phyloP scores from a whole-genome alignment of 2,888 invertebrate species.

The Steinernema scapterisci region DNA sequence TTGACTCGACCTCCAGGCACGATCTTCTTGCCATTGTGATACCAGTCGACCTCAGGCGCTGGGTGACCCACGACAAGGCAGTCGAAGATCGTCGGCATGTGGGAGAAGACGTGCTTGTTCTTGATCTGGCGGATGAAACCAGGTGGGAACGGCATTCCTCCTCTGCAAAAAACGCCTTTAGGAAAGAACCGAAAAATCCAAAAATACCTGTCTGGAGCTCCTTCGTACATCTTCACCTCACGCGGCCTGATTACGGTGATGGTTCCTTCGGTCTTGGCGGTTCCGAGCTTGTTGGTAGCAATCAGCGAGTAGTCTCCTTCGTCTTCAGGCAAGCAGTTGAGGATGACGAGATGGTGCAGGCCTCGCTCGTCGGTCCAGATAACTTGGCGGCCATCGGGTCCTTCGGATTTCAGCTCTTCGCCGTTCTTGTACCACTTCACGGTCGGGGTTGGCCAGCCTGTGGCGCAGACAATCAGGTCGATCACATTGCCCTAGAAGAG shows the following conservation, averaged over 20 bases:
- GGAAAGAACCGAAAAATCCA: too few species aligned
- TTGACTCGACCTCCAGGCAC: conserved; percentile 69
- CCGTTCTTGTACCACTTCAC: conserved; percentile 69
- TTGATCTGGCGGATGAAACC: conserved; percentile 67
- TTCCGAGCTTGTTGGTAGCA: conserved; percentile 67
- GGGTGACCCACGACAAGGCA: conserved; percentile 66
- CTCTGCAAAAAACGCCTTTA: too few species aligned
- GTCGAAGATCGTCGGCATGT: conserved; percentile 67
- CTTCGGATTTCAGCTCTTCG: conserved; percentile 57
- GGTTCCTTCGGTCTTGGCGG: conserved; percentile 61
- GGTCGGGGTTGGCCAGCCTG: conserved; percentile 68
- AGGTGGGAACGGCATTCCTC: conserved; percentile 66
- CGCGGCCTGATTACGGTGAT: conserved; percentile 63
- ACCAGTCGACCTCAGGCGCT: conserved; percentile 62
- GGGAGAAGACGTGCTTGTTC: conserved; percentile 67
- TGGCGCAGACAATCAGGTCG: conserved; percentile 68
- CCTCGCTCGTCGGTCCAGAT: conserved; percentile 67
- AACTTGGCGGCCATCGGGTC: conserved; percentile 57
- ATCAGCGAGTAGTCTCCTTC: conserved; percentile 67
- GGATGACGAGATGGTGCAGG: conserved; percentile 64
- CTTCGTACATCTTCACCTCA: conserved; percentile 39
- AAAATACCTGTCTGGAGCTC: conserved; percentile 30
- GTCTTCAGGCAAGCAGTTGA: conserved; percentile 66
- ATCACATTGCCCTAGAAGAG: conserved; percentile 63
- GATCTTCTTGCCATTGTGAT: conserved; percentile 70